phyloP scores from a whole-genome alignment of 2,797 vertebrate genomes.

The Scolopax rusticola region DNA sequence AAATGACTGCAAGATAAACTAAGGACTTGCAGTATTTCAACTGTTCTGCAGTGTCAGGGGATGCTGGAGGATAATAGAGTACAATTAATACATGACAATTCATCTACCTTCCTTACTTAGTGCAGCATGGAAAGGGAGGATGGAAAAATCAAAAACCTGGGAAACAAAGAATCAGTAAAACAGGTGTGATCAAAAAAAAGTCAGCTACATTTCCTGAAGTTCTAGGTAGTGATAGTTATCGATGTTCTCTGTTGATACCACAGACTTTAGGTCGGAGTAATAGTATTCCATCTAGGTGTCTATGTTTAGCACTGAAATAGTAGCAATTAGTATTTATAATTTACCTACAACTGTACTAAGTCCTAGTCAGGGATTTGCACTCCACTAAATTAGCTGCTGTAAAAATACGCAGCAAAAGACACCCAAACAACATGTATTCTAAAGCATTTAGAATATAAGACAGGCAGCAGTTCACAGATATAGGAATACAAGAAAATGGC shows the following conservation, averaged over 20 bases:
- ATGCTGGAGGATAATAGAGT: background rate
- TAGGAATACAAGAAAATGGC: background rate
- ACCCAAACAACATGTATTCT: background rate
- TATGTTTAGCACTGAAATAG: background rate
- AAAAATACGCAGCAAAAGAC: background rate
- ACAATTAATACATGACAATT: background rate
- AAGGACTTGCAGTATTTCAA: background rate
- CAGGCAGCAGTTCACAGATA: background rate
- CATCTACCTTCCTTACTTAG: background rate
- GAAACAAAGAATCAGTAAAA: background rate
- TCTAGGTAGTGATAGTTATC: background rate
- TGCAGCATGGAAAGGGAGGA: background rate
- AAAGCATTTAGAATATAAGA: background rate
- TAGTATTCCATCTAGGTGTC: background rate
- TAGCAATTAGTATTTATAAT: background rate
- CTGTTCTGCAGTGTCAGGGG: background rate
- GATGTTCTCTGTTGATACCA: background rate
- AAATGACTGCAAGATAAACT: background rate
- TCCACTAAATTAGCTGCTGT: background rate
- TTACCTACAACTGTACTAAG: background rate
- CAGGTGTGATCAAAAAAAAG: background rate
- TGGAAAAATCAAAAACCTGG: background rate
- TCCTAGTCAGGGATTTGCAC: background rate
- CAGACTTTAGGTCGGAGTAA: background rate
- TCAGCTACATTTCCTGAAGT: background rate